phyloP scores from a whole-genome alignment of 1,140 invertebrate genomes.

The Cyclina sinensis region DNA sequence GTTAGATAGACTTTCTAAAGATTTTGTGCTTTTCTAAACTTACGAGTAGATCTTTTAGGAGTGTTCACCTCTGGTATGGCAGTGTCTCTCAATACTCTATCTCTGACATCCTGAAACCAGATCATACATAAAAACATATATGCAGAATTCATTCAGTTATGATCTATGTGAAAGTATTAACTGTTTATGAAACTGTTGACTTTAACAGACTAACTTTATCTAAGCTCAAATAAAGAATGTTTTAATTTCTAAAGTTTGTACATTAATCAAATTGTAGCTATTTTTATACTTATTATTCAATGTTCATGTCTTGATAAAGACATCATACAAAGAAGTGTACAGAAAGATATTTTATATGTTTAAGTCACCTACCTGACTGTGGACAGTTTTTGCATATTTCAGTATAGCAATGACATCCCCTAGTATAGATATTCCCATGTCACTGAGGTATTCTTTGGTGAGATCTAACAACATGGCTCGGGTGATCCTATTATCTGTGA shows the following conservation, averaged over 20 bases:
- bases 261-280: too few relatives aligned
- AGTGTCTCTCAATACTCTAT: conserved; percentile 49
- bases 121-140: too few relatives aligned
- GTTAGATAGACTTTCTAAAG: too few relatives aligned
- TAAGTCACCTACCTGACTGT: conserved; percentile 89
- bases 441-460: conserved; percentile 93
- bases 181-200: too few relatives aligned
- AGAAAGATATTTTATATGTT: not conserved
- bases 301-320: too few relatives aligned
- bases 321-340: not conserved
- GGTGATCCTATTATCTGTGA: conserved; percentile 93
- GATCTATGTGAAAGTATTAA: too few relatives aligned
- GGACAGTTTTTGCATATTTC: conserved; percentile 92
- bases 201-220: too few relatives aligned
- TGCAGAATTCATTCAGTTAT: too few relatives aligned
- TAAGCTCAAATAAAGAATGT: too few relatives aligned
- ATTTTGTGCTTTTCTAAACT: not conserved
- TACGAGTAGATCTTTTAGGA: conserved; percentile 63
- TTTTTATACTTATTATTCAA: too few relatives aligned
- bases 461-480: conserved; percentile 93
- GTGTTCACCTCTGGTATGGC: not conserved
- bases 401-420: conserved; percentile 95
- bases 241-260: too few relatives aligned
- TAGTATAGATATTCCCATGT: conserved; percentile 94
- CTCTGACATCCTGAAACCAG: conserved; percentile 52